A percentile compares a stretch with the other conserved stretches of the same genome.
These are phyloP conservation scores for Pteromalus puparum DNA, from an alignment of 1,140 invertebrate species.

Conservation along the genomic window DNA sequence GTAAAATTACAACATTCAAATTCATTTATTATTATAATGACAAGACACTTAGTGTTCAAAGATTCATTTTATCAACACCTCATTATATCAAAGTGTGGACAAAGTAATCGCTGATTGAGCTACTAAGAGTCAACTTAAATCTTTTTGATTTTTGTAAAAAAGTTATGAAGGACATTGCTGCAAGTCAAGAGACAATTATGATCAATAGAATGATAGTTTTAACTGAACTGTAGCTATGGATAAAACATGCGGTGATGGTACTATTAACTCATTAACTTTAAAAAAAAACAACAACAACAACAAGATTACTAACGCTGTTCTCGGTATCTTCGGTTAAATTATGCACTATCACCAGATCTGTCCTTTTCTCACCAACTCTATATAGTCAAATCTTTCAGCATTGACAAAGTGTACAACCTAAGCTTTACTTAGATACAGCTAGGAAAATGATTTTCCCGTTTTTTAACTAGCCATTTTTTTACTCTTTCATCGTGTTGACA, in stretches of 20 bases:
- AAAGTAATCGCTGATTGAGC: not conserved
- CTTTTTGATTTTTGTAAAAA: slow-evolving; percentile 10
- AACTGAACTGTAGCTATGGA: slow-evolving; percentile 44
- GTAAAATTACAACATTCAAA: not conserved
- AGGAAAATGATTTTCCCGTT: slow-evolving; percentile 31
- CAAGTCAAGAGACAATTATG: slow-evolving; percentile 50
- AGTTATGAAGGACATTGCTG: slow-evolving; percentile 47
- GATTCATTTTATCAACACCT: not conserved
- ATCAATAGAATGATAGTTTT: slow-evolving; percentile 26
- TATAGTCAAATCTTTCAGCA: slow-evolving; percentile 25
- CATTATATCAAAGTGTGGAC: not conserved
- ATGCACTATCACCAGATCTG: slow-evolving; percentile 58
- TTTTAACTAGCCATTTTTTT: slow-evolving; percentile 34
- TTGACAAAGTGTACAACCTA: slow-evolving; percentile 44
- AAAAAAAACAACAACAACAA: slow-evolving; percentile 53
- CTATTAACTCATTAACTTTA: slow-evolving; percentile 66
- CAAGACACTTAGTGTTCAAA: slow-evolving; percentile 1
- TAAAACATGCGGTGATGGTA: slow-evolving; percentile 69
- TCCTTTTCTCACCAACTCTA: slow-evolving; percentile 50
- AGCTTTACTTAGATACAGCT: slow-evolving; percentile 40
- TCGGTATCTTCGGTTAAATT: slow-evolving; percentile 70
- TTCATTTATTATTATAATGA: slow-evolving; percentile 1
- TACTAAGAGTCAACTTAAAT: not conserved
- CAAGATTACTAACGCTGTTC: slow-evolving; percentile 69
- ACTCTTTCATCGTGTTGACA: slow-evolving; percentile 37